Evolutionary conservation across 1,140 invertebrate species (phyloP), one percentile per base, ranked within the genome.

Genomic region (Orius laevigatus): DNA sequence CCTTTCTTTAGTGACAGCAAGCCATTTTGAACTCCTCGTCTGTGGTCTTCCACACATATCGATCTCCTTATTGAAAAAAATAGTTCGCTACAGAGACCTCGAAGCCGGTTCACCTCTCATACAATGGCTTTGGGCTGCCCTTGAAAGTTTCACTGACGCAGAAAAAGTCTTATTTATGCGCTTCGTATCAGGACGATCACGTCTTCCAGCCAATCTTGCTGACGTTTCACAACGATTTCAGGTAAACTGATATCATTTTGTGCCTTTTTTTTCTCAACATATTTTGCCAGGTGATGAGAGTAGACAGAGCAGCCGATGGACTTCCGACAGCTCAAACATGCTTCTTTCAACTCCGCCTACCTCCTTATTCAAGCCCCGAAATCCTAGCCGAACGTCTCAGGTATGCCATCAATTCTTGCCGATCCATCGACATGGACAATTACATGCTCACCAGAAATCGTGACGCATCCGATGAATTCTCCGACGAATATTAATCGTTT

Each of bases 341-440:
- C 57, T 80, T 80, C 63, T 79, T 79, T 59, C 78, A 79, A 61
- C 60, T 80, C n/a, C 65, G 76, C 1, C 62, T 80, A n/a, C 77
- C 78, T 5, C 66, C 68, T 2, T 80, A 79, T 60, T 71, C 69
- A 20, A 72, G 67, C 54, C 59, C 65, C 54, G 72, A 76, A 53
- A 63, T 75, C 3, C 70, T 80, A 66, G 70, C 72, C 2, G 76
- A 79, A 57, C 66, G 70, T 45, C 62, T 80, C 6, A 64, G 74
- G 12, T 79, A 79, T 59, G 76, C 76, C 15, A 79, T 80, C 46
- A 74, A 75, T 59, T 75, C 79, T 59, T 80, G 78, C 55, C 69
- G 73, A n/a, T 75, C 74, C 4, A 80, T 80, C 41, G 78, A 80
- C 60, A 78, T 79, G 76, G 77, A 80, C 58, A 78, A 78, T 60